Evolutionary conservation across 2,113 vertebrate genomes (phyloP).

Genomic region (Campylomormyrus tamandua): DNA sequence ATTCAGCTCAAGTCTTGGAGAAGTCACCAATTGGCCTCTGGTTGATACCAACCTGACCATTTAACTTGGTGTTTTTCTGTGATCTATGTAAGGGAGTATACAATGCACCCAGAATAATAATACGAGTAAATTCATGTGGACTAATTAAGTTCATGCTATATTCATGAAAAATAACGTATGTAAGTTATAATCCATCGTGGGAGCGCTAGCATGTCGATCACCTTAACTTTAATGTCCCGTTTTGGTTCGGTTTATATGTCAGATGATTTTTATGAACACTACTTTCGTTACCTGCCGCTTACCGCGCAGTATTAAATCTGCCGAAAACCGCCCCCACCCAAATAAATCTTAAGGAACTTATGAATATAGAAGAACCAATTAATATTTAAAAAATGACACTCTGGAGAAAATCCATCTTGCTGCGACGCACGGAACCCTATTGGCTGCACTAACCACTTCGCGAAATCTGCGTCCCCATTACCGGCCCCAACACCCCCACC

Average conservation of each 20-base stretch:
- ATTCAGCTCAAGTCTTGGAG: constrained; percentile 1
- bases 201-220: neutral
- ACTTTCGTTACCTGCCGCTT: neutral
- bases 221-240: neutral
- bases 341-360: neutral
- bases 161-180: neutral
- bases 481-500: neutral
- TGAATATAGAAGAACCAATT: neutral
- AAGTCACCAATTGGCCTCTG: neutral
- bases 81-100: neutral
- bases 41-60: neutral
- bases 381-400: neutral
- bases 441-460: neutral
- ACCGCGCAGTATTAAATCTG: neutral
- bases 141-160: neutral
- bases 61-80: neutral
- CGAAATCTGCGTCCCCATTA: neutral
- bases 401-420: neutral
- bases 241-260: neutral
- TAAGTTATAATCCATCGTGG: neutral
- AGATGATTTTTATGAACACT: neutral
- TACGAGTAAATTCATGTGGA: neutral
- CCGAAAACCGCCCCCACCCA: neutral
- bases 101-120: neutral
- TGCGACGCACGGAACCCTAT: neutral